Evolutionary conservation across 1,140 invertebrate species (phyloP), one percentile per base, ranked within the genome.

Genomic region (Papilio machaon): DNA sequence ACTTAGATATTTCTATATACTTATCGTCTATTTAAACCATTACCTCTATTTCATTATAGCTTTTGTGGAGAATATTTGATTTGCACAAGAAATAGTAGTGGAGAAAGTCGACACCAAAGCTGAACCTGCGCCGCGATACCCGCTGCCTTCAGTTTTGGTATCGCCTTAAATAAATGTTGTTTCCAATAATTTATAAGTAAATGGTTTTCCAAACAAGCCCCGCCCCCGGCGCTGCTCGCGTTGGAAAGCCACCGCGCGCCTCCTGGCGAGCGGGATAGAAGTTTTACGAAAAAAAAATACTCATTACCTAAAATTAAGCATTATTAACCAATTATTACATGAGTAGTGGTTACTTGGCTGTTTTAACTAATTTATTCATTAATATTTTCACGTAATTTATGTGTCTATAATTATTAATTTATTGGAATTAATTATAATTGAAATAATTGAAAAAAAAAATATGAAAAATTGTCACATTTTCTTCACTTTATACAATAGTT

Each of bases 401-500:
- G 93, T 94, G 92, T 93, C 93, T 94, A 94, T 92, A 92, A 92
- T 92, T 92, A 94, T 94, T 94, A 93, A 92, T 93, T 93, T 94
- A 94, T 93, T 94, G 91, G 91, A 92, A 93, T 91, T 90, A 91
- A 91, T 91, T 92, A 92, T 91, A 93, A 93, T 92, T 92, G 88
- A 91, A 90, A 67, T 79, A 79, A 79, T 64, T 86, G 38, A 88
- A 91, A 91, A 90, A 90, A 91, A 92, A 91, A 91, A 90, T 88
- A 87, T 87, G 83, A 92, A 91, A 91, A 92, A 91, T 85, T 94
- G 94, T 95, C 94, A 94, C 94, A 95, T 94, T 94, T 89, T 94
- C 93, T 93, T 94, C 94, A 94, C 94, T 94, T 94, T 95, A 93
- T 95, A 95, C 94, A 95, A 95, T 95, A 95, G 95, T 94, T 95